Evolutionary conservation across 2,797 vertebrate species (phyloP), one percentile per base, ranked within the genome.

Genomic region (Melanotaenia maccullochi): DNA sequence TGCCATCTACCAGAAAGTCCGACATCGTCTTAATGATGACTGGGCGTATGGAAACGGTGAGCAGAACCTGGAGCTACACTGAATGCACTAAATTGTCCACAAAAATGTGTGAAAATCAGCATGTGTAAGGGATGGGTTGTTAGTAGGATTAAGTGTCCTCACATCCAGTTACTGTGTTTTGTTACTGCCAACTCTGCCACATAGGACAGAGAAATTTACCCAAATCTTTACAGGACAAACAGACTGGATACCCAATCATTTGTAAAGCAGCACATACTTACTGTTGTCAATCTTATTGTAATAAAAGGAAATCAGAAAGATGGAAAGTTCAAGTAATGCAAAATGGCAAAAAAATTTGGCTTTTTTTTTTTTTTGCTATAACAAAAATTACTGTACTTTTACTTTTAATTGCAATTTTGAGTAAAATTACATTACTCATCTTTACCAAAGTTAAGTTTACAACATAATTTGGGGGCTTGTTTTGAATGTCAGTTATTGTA

Each of bases 41-140:
- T 99, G 98, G 97, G 97, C 97, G 0, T 99, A 98, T 0, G 97
- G 97, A 61, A 99, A 99, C 0, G 98, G 97, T 98, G 88, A 89
- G 91, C 49, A 55, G 22, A 35, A 49, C 2, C 14, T 4, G 20
- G 22, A 12, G 25, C 2, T 0, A 1, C 40, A 30, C 12, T 40
- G 25, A 42, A 55, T 32, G 14, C 12, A 6, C 35, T 24, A 18
- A n/a, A 35, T 20, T 35, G 16, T 5, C 54, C 55, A 47, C 20
- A 47, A 55, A 58, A 33, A 25, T n/a, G 42, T 35, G 12, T 22
- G 20, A 42, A 12, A 28, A 40, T 52, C 16, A 47, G 42, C n/a
- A 47, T n/a, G 18, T 8, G 14, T 5, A 16, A 18, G 4, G 4
- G 5, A 42, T 4, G 40, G 40, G 40, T 42, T 16, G 40, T 42